phyloP scores from a whole-genome alignment of 2,797 vertebrate species.

The Melanotaenia pygmaea region DNA sequence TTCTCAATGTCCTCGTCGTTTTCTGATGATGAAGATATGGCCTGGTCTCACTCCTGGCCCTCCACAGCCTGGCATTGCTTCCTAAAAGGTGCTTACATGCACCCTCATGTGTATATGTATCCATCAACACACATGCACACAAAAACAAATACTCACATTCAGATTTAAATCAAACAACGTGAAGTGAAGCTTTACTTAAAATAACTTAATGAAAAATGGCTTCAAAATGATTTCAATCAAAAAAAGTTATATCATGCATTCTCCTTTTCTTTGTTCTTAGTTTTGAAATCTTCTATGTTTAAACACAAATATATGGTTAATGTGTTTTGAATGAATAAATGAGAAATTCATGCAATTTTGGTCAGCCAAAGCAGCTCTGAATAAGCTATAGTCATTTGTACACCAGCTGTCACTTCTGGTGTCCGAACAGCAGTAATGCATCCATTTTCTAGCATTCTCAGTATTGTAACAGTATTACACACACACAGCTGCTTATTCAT shows the following conservation, averaged over 20 bases:
- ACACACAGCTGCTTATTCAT: conserved; percentile 26
- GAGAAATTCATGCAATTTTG: background rate
- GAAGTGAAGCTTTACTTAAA: background rate
- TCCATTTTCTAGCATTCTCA: conserved; percentile 5
- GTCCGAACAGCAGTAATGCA: conserved; percentile 33
- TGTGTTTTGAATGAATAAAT: background rate
- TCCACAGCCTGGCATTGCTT: conserved; percentile 98
- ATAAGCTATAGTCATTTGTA: background rate
- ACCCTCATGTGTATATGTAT: background rate
- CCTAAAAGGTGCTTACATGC: conserved; percentile 88
- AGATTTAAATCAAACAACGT: background rate
- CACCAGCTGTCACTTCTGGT: conserved; percentile 35
- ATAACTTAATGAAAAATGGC: background rate
- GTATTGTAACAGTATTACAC: background rate
- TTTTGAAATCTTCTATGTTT: background rate
- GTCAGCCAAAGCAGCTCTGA: background rate
- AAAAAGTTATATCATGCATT: background rate
- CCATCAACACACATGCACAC: background rate
- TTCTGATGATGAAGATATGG: conserved; percentile 98
- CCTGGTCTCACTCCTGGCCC: conserved; percentile 99
- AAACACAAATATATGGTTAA: background rate
- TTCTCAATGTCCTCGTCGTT: conserved; percentile 97
- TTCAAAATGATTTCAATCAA: background rate
- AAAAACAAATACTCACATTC: background rate
- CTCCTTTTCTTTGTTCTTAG: background rate